Base-by-base conservation (phyloP, 2,797 vertebrate species). In the Coccyzus lansbergi region DNA sequence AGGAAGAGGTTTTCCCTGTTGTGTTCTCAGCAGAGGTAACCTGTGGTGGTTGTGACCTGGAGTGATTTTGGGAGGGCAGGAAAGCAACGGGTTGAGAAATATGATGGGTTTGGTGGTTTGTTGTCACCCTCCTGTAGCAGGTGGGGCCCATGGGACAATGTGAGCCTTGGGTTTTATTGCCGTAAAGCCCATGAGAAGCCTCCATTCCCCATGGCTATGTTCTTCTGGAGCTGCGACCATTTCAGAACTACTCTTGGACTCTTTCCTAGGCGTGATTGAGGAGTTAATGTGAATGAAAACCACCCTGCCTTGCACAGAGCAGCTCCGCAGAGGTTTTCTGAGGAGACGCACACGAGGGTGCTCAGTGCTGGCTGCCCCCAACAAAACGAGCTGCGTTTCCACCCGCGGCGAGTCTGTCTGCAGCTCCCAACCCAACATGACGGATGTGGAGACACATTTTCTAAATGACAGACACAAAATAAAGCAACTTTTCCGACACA, bases 41-140 rank as follows among this genome's bases (percentile, higher is more conserved):
- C 25, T 33, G 14, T 11, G 1, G 1, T 29, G 60, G 21, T 5
- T 51, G 12, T 19, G 62, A 31, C 28, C 63, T 78, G 55, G 3
- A 48, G 22, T 3, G 46, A 12, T 49, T 62, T 12, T 28, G 52
- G 40, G 62, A 36, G 21, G 49, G 51, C 75, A 59, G 59, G 46
- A 53, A 56, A 56, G 63, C 58, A 48, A 25, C 38, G 62, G 62
- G 19, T 7, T 5, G 63, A 59, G 71, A 49, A 51, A 8, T 58
- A 1, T 0, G 13, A 18, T 24, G 67, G 26, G 40, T 62, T 94
- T 2, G 2, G 52, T 4, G 1, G 6, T 8, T 26, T 59, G 58
- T 63, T 48, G 17, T 63, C 85, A 34, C 31, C n/a, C 33, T 59
- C 25, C 78, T 21, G 44, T 3, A 29, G 68, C 63, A 56, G 58